phyloP scores from a whole-genome alignment of 2,888 invertebrate genomes.

The Seira musarum region DNA sequence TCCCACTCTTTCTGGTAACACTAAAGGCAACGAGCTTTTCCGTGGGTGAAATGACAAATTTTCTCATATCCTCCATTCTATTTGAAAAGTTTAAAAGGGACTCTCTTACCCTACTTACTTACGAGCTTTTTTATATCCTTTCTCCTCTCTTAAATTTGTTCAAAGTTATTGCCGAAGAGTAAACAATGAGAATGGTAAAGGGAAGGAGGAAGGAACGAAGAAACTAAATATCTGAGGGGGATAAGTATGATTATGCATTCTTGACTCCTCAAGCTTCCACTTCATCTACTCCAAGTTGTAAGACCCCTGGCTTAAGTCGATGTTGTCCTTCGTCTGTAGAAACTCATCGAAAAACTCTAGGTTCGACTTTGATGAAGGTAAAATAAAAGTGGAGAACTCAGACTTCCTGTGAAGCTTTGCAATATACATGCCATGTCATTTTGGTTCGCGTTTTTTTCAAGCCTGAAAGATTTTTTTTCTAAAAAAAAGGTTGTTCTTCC shows the following conservation, averaged over 20 bases:
- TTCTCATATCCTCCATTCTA: conserved; percentile 2
- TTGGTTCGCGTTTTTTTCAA: background rate
- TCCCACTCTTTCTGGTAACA: background rate
- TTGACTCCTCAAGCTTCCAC: conserved; percentile 55
- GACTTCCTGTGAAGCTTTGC: conserved; percentile 21
- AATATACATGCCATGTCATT: conserved; percentile 12
- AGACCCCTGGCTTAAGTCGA: conserved; percentile 52
- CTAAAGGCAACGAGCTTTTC: background rate
- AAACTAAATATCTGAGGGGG: background rate
- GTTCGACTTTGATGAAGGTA: conserved; percentile 16
- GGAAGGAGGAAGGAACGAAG: background rate
- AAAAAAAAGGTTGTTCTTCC: background rate
- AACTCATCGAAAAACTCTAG: conserved; percentile 4
- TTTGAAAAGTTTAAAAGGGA: background rate
- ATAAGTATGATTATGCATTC: conserved; percentile 58
- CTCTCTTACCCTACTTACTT: background rate
- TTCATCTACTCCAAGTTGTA: conserved; percentile 59
- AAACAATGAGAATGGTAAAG: conserved; percentile 19
- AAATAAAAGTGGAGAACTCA: background rate
- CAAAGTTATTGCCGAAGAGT: conserved; percentile 11
- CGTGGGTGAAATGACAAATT: conserved; percentile 15
- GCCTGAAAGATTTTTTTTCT: conserved; percentile 16
- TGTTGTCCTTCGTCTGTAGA: conserved; percentile 7
- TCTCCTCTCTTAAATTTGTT: conserved; percentile 5
- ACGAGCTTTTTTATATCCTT: background rate